phyloP scores from a whole-genome alignment of 2,888 invertebrate species.

The Neocrepidodera transversa region DNA sequence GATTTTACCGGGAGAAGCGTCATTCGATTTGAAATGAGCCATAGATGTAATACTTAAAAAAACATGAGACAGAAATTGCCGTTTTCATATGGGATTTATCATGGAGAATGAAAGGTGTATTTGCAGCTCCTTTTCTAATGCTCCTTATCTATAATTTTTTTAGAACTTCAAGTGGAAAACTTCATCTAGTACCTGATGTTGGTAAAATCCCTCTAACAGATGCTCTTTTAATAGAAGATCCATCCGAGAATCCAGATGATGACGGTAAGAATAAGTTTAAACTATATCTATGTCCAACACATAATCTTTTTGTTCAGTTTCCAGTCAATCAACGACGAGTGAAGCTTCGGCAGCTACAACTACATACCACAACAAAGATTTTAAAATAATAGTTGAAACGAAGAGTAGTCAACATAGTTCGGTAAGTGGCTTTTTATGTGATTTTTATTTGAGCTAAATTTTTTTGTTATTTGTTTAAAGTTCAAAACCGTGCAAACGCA shows the following conservation, averaged over 20 bases:
- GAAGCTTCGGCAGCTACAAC: constrained; percentile 55
- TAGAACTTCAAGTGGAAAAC: constrained; percentile 78
- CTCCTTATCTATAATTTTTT: too few relatives aligned
- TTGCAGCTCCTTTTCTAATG: too few relatives aligned
- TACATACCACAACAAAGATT: constrained; percentile 70
- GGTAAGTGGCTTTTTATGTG: background rate
- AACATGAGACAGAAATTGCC: too few relatives aligned
- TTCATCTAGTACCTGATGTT: constrained; percentile 83
- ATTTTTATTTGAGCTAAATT: background rate
- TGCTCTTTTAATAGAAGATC: constrained; percentile 86
- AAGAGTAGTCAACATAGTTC: constrained; percentile 59
- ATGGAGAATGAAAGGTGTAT: too few relatives aligned
- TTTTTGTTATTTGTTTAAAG: background rate
- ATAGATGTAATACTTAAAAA: too few relatives aligned
- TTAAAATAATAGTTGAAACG: constrained; percentile 74
- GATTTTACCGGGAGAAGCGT: too few relatives aligned
- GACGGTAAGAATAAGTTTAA: constrained; percentile 64
- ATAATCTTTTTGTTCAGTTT: constrained; percentile 65
- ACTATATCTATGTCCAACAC: constrained; percentile 1
- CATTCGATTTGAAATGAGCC: too few relatives aligned
- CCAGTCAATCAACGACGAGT: constrained; percentile 63
- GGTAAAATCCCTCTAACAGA: constrained; percentile 86
- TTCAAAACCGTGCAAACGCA: background rate
- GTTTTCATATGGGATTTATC: too few relatives aligned
- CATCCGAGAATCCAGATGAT: constrained; percentile 72